Evolutionary conservation across 2,113 vertebrate genomes (phyloP).

Genomic region (Limnothrissa miodon): DNA sequence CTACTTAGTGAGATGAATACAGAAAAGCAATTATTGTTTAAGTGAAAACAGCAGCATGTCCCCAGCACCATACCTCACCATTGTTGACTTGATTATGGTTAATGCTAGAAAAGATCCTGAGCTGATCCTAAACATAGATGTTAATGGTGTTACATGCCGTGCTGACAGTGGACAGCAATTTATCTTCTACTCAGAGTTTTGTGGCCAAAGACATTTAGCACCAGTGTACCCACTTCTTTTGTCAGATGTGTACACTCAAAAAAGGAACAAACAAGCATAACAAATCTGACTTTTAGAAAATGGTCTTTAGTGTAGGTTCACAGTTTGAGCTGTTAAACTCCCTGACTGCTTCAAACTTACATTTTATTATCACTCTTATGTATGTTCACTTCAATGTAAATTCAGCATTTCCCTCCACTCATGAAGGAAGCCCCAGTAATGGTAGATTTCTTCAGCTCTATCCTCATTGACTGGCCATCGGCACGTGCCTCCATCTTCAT

Average conservation of each 20-base stretch:
- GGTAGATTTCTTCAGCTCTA: slow-evolving; percentile 93
- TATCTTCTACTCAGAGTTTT: neutral
- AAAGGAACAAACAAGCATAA: neutral
- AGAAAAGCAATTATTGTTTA: slow-evolving; percentile 2
- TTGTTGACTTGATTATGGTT: slow-evolving; percentile 7
- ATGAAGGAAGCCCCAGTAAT: slow-evolving; percentile 76
- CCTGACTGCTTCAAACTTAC: neutral
- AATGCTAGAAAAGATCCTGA: slow-evolving; percentile 8
- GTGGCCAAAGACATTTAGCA: neutral
- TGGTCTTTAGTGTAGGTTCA: slow-evolving; percentile 1
- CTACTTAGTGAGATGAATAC: slow-evolving; percentile 2
- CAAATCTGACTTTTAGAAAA: neutral
- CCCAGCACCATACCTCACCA: neutral
- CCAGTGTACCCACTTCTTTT: neutral
- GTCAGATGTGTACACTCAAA: slow-evolving; percentile 22
- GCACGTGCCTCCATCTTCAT: slow-evolving; percentile 88
- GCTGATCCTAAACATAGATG: slow-evolving; percentile 15
- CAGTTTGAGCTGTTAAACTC: slow-evolving; percentile 2
- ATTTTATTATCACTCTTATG: neutral
- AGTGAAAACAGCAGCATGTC: slow-evolving; percentile 2
- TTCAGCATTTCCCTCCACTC: slow-evolving; percentile 69
- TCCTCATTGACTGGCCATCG: slow-evolving; percentile 93
- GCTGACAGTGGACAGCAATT: neutral
- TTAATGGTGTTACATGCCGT: neutral
- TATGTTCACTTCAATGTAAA: neutral